Percentiles rank a stretch among this genome's conserved stretches.
phyloP scores from a whole-genome alignment of 2,888 invertebrate genomes.

The Pachymerium ferrugineum region DNA sequence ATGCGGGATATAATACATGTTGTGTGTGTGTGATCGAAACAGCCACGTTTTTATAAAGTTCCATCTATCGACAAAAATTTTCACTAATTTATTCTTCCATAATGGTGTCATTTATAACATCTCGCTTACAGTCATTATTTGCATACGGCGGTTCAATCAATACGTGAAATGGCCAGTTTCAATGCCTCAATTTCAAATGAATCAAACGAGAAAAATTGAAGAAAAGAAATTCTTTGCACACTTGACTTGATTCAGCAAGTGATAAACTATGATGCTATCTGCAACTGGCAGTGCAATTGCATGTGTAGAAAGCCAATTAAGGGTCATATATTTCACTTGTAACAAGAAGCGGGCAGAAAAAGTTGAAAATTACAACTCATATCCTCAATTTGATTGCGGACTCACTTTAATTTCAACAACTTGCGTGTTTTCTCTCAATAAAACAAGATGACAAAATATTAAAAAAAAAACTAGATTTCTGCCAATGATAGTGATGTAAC shows the following conservation, averaged over 20 bases:
- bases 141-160: no score
- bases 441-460: conserved; percentile 9
- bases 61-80: no score
- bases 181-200: not conserved
- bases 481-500: not conserved
- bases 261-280: conserved; percentile 17
- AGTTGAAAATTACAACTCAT: conserved; percentile 10
- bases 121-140: no score
- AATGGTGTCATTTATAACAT: no score
- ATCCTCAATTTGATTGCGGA: not conserved
- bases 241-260: not conserved
- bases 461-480: not conserved
- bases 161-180: not conserved
- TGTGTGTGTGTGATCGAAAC: no score
- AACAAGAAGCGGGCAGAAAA: conserved; percentile 15
- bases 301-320: conserved; percentile 25
- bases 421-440: not conserved
- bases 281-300: conserved; percentile 14
- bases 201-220: not conserved
- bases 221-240: conserved; percentile 16
- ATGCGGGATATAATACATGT: no score
- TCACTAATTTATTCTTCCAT: no score
- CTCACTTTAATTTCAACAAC: not conserved
- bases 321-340: conserved; percentile 18
- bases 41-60: no score